Percentiles rank a stretch among this genome's conserved stretches.
phyloP scores from a whole-genome alignment of 2,113 vertebrate genomes.

The Perca fluviatilis region DNA sequence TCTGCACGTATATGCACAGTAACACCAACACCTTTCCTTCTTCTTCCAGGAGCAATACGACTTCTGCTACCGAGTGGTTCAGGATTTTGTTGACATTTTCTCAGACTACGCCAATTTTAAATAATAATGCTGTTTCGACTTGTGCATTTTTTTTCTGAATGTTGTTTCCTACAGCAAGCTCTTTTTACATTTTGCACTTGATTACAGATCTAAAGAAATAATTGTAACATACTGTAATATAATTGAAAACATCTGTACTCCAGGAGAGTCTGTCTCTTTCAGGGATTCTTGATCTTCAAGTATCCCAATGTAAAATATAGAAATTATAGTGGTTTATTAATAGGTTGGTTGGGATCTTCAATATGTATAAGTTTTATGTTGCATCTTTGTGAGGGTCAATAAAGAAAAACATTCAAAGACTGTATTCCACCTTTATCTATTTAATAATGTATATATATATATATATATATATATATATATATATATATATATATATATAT shows the following conservation, averaged over 20 bases:
- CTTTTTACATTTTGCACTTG: constrained; percentile 79
- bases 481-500: constrained; percentile 28
- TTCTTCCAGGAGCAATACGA: constrained; percentile 95
- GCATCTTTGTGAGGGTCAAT: constrained; percentile 18
- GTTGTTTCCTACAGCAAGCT: constrained; percentile 74
- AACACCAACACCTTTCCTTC: constrained; percentile 34
- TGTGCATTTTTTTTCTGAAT: constrained; percentile 74
- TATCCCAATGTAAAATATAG: constrained; percentile 35
- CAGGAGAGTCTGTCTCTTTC: constrained; percentile 39
- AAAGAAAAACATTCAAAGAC: constrained; percentile 24
- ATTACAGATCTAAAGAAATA: constrained; percentile 39
- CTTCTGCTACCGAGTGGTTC: constrained; percentile 99
- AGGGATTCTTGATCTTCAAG: constrained; percentile 48
- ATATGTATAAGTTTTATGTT: constrained; percentile 16
- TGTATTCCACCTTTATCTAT: constrained; percentile 28
- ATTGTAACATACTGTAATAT: constrained; percentile 70
- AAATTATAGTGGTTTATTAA: constrained; percentile 30
- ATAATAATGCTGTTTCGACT: constrained; percentile 82
- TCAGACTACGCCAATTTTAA: constrained; percentile 99
- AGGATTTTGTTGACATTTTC: constrained; percentile 99
- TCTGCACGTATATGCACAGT: constrained; percentile 24
- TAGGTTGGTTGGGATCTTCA: constrained; percentile 17
- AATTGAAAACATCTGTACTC: constrained; percentile 42
- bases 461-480: constrained; percentile 37
- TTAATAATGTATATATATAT: constrained; percentile 34